A percentile compares a stretch with the other conserved stretches of the same genome.
phyloP scores from a whole-genome alignment of 2,113 vertebrate species.

The Manacus vitellinus region DNA sequence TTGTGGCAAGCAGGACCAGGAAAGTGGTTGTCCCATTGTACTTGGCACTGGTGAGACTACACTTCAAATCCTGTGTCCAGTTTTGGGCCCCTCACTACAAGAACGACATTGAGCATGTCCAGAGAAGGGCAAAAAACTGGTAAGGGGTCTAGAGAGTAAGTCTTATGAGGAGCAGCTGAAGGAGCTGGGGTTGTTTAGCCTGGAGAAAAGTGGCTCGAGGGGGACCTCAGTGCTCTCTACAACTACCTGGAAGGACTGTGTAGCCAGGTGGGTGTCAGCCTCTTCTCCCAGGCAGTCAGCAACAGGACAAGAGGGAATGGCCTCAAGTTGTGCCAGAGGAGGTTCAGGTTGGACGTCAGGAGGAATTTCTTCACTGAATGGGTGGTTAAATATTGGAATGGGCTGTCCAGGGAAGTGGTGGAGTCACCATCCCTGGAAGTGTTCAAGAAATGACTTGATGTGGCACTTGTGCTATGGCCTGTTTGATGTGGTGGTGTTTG shows the following conservation, averaged over 20 bases:
- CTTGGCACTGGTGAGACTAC: not conserved
- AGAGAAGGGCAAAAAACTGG: not conserved
- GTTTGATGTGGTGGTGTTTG: not conserved
- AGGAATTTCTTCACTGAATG: not conserved
- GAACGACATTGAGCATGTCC: not conserved
- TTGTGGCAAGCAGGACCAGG: not conserved
- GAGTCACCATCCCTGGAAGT: not conserved
- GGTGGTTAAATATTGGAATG: not conserved
- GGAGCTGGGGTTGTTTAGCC: not conserved
- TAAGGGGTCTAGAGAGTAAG: not conserved
- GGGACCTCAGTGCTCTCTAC: too few relatives aligned
- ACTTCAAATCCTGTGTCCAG: rapidly evolving
- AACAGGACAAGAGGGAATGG: not conserved
- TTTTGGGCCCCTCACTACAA: not conserved
- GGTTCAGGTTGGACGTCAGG: not conserved
- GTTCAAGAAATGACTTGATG: rapidly evolving
- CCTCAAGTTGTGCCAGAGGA: not conserved
- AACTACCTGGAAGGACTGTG: not conserved
- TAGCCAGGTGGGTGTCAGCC: not conserved
- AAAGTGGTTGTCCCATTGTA: not conserved
- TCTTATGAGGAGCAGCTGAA: not conserved
- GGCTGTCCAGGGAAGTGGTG: not conserved
- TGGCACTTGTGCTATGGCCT: too few relatives aligned
- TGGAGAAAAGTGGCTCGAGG: rapidly evolving
- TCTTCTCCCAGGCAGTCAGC: not conserved